Evolutionary conservation across 2,888 invertebrate genomes (phyloP), one percentile per base, ranked within the genome.

Genomic region (Lymantria monacha): DNA sequence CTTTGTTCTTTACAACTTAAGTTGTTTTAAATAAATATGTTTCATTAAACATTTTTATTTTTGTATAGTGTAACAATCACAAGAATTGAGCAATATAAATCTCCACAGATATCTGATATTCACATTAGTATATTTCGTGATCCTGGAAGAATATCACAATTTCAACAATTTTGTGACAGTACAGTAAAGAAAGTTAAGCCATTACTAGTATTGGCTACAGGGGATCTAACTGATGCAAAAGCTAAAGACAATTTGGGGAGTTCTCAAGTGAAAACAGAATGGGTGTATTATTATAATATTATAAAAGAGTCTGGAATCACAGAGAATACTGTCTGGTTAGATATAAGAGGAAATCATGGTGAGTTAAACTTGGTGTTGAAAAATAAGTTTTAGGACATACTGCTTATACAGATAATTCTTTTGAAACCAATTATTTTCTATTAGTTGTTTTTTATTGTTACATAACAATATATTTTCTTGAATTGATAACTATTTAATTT

Each of bases 281-380:
- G 98, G 98, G 80, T 94, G 58, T 92, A 93, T 66, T 98, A 98
- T 78, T 91, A 93, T 64, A 92, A 94, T 69, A 92, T 95, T 57
- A 87, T 97, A 33, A 87, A 93, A 44, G 94, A 95, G 61, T 93
- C 94, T 42, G 92, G 93, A 65, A 93, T 96, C 22, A 88, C 89
- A 46, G 89, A 94, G 41, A 93, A 93, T 72, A 96, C 96, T 2
- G 85, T 93, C 31, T 98, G 97, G 97, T 87, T 98, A 55, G 98
- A 98, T 87, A 95, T 97, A 58, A 92, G 97, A 82, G 98, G 98
- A 81, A 97, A 97, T 92, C 97, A 97, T 93, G 97, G 97, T 96
- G 89, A 80, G 74, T 56, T 38, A 15, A 46, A 12, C 12, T 22
- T 37, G 7, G n/a, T n/a, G n/a, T n/a, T n/a, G n/a, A n/a, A n/a